Conservation (phyloP, 2,888 invertebrate genomes). For the Athetis lepigone region DNA sequence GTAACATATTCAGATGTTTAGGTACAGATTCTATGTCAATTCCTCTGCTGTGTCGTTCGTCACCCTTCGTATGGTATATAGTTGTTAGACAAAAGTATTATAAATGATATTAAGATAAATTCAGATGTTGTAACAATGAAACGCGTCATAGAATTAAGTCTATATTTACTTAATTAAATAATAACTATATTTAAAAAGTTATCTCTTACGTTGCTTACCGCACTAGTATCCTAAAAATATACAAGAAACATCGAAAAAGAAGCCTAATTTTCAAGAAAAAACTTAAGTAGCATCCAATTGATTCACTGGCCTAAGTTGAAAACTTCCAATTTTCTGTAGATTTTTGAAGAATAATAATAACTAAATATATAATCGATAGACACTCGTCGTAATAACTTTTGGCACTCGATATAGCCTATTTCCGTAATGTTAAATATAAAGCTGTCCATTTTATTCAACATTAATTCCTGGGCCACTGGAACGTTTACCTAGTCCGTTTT, state of each 20-base stretch:
- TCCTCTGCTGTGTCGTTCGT: constrained; percentile 20
- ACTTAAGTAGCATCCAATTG: not conserved
- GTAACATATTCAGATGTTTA: constrained; percentile 11
- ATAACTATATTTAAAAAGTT: constrained; percentile 6
- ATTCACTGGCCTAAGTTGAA: constrained; percentile 31
- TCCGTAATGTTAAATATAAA: constrained; percentile 27
- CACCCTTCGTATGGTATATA: constrained; percentile 31
- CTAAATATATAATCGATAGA: constrained; percentile 26
- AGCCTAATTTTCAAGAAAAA: constrained; percentile 20
- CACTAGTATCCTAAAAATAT: constrained; percentile 9
- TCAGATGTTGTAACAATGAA: constrained; percentile 17
- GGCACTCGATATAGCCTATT: constrained; percentile 29
- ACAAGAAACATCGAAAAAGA: constrained; percentile 15
- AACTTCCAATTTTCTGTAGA: not conserved
- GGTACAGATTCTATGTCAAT: constrained; percentile 36
- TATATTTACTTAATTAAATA: constrained; percentile 10
- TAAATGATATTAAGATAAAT: constrained; percentile 17
- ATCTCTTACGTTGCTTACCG: constrained; percentile 1
- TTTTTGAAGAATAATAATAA: constrained; percentile 7
- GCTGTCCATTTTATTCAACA: constrained; percentile 51
- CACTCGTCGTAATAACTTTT: constrained; percentile 25
- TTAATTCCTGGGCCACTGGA: constrained; percentile 57
- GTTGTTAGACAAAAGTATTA: constrained; percentile 35
- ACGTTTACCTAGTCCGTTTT: constrained; percentile 72
- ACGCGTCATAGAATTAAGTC: constrained; percentile 29